Conservation (phyloP, 2,113 vertebrate species). For the Rhagologus leucostigma region DNA sequence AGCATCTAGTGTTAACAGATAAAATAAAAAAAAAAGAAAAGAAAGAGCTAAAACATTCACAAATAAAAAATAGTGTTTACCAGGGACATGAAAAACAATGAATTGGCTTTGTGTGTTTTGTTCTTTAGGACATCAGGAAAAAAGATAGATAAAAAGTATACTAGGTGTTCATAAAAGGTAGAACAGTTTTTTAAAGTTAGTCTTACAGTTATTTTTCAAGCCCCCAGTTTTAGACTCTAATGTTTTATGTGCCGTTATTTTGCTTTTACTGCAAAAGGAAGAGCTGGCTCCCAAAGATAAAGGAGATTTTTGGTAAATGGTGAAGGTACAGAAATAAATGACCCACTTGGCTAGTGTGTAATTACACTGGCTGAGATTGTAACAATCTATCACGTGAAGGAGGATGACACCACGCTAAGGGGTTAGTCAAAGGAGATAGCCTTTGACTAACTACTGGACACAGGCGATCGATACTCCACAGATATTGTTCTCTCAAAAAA, state of each 20-base stretch:
- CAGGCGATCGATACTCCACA: slow-evolving; percentile 90
- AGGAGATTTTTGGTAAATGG: slow-evolving; percentile 94
- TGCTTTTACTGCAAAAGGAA: slow-evolving; percentile 89
- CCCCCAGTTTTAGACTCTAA: slow-evolving; percentile 64
- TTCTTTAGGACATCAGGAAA: slow-evolving; percentile 1
- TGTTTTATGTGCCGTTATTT: slow-evolving; percentile 88
- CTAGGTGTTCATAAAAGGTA: slow-evolving; percentile 50
- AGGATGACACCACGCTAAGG: slow-evolving; percentile 90
- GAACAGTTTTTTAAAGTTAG: slow-evolving; percentile 69
- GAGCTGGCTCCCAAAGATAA: slow-evolving; percentile 94
- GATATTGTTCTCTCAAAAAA: slow-evolving; percentile 89
- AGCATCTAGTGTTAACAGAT: slow-evolving; percentile 1
- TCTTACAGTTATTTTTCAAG: slow-evolving; percentile 71
- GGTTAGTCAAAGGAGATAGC: slow-evolving; percentile 99
- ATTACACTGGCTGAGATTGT: slow-evolving; percentile 96
- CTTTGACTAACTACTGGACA: slow-evolving; percentile 98
- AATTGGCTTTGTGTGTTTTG: slow-evolving; percentile 18
- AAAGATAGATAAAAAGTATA: slow-evolving; percentile 38
- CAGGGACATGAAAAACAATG: slow-evolving; percentile 22
- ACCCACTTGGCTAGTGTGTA: slow-evolving; percentile 92
- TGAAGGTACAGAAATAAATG: slow-evolving; percentile 99
- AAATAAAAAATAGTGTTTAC: slow-evolving; percentile 57
- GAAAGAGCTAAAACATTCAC: slow-evolving; percentile 21
- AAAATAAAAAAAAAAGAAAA: neutral
- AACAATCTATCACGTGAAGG: slow-evolving; percentile 94